Evolutionary conservation across 2,797 vertebrate species (phyloP).

Genomic region (Zenarchopterus dispar): DNA sequence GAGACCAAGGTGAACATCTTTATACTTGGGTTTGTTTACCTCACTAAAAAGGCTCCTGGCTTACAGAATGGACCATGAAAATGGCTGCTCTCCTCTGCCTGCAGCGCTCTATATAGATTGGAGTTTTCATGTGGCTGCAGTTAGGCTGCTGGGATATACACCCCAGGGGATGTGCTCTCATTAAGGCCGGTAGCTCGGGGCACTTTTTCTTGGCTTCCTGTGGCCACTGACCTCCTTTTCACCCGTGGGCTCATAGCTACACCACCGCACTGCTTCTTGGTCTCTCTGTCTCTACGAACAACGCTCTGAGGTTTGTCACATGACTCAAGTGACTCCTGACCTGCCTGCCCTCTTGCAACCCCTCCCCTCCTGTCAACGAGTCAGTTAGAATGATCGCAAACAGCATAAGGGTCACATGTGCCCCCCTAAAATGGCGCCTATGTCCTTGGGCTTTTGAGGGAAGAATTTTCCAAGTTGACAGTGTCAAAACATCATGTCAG

Average conservation of each 20-base stretch:
- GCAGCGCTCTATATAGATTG: conserved; percentile 77
- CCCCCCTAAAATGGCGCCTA: conserved; percentile 67
- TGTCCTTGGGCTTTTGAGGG: conserved; percentile 64
- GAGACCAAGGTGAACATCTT: conserved; percentile 65
- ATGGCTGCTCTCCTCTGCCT: conserved; percentile 75
- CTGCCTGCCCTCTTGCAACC: conserved; percentile 79
- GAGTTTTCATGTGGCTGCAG: conserved; percentile 79
- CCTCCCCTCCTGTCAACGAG: conserved; percentile 66
- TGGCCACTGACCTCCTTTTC: conserved; percentile 95
- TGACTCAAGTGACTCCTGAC: conserved; percentile 88
- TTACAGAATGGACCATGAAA: conserved; percentile 77
- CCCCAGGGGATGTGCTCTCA: conserved; percentile 91
- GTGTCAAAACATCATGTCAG: conserved; percentile 75
- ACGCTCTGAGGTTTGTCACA: conserved; percentile 77
- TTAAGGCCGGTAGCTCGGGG: conserved; percentile 80
- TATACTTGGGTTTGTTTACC: conserved; percentile 75
- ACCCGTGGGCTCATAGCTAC: conserved; percentile 85
- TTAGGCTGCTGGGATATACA: conserved; percentile 76
- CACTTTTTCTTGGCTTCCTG: conserved; percentile 87
- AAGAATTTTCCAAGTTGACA: conserved; percentile 70
- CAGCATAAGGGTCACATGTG: conserved; percentile 59
- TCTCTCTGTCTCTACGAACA: conserved; percentile 78
- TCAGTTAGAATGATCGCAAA: conserved; percentile 59
- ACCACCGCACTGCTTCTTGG: conserved; percentile 62
- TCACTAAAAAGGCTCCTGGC: conserved; percentile 79